Evolutionary conservation across 2,797 vertebrate genomes (phyloP), one percentile per base, ranked within the genome.

Genomic region (Coregonus ussuriensis): DNA sequence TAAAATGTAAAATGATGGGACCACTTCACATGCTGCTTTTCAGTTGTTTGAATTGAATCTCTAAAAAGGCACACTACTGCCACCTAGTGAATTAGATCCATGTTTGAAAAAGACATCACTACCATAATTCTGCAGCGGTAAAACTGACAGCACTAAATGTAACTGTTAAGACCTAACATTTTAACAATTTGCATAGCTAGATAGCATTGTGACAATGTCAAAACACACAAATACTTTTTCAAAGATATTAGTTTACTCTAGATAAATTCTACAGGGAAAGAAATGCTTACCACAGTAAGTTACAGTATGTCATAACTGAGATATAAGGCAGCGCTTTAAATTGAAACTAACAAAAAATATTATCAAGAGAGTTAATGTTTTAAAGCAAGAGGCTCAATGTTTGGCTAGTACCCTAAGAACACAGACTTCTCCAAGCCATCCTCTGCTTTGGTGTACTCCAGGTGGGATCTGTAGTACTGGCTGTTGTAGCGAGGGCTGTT

Each of bases 371-470:
- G 62, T 65, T 25, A 25, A 25, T 25, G 62, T 65, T 65, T 25
- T 65, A 47, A 47, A 47, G 9, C 41, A 13, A 47, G 62, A 25
- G 62, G 62, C 25, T 25, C 62, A 13, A 29, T 65, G 62, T 65
- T 29, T 65, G 21, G 25, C 62, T 63, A 63, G 81, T 86, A 96
- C 74, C 96, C 96, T 89, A 95, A 75, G 87, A 96, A 99, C 66
- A 97, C 82, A 0, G 95, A 97, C 81, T 97, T 97, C 89, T 99
- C 97, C 86, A 99, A 79, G 29, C 96, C 97, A 1, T 98, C 96
- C 68, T 91, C 83, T 9, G 73, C 89, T 75, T 93, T 83, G 76
- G 93, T 94, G 71, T 98, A 97, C 88, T 98, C 97, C 93, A 98
- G 91, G 79, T 94, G 92, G 1, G 96, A 93, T 71, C 88, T 91